Conservation (phyloP, 1,140 invertebrate genomes). For the Orussus abietinus region DNA sequence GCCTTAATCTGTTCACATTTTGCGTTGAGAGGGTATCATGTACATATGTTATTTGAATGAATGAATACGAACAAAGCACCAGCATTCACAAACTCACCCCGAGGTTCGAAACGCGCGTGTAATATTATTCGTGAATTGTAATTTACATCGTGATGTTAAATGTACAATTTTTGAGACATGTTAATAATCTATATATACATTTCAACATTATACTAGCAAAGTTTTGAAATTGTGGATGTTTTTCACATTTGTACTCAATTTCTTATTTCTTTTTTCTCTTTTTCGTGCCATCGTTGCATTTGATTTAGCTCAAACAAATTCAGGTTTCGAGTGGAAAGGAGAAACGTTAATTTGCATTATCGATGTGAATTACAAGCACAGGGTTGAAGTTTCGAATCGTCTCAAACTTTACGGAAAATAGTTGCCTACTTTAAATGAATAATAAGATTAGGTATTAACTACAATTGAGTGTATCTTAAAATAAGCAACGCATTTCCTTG, state of each 20-base stretch:
- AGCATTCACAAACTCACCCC: conserved; percentile 40
- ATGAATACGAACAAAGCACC: conserved; percentile 46
- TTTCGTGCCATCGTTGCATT: too few relatives aligned
- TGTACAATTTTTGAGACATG: conserved; percentile 3
- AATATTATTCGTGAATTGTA: conserved; percentile 43
- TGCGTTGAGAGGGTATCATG: conserved; percentile 48
- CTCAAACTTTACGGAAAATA: conserved; percentile 50
- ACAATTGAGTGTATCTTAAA: conserved; percentile 49
- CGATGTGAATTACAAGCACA: conserved; percentile 48
- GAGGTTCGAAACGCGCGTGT: conserved; percentile 43
- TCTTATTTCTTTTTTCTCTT: too few relatives aligned
- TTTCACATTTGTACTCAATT: too few relatives aligned
- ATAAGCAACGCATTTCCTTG: conserved; percentile 47
- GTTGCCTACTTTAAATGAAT: conserved; percentile 50
- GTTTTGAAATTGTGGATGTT: too few relatives aligned
- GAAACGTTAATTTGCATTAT: conserved; percentile 30
- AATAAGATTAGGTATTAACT: conserved; percentile 44
- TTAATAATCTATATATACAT: too few relatives aligned
- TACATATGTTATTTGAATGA: conserved; percentile 53
- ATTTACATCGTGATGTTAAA: conserved; percentile 42
- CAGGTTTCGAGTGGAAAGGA: too few relatives aligned
- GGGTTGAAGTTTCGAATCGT: conserved; percentile 49
- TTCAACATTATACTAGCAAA: conserved; percentile 5
- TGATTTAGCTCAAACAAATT: too few relatives aligned
- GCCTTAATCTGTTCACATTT: conserved; percentile 54